Evolutionary conservation across 2,113 vertebrate species (phyloP).

Genomic region (Plecturocebus donacophilus): DNA sequence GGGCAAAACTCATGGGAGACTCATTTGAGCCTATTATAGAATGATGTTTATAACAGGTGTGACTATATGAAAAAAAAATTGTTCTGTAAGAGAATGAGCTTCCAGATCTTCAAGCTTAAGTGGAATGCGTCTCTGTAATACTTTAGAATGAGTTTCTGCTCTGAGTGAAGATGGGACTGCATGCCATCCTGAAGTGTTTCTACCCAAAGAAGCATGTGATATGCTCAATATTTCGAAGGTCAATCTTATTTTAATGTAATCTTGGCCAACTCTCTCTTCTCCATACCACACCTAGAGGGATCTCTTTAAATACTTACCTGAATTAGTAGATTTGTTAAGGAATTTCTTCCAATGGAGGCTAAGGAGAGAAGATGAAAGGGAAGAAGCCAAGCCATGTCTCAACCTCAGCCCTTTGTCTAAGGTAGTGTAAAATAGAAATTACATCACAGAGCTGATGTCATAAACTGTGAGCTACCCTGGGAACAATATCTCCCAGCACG

Average conservation of each 20-base stretch:
- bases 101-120: not conserved
- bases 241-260: not conserved
- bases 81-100: not conserved
- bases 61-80: not conserved
- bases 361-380: not conserved
- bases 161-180: not conserved
- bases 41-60: not conserved
- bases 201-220: not conserved
- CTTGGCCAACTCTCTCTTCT: not conserved
- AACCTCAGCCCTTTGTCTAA: not conserved
- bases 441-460: not conserved
- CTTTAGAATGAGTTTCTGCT: not conserved
- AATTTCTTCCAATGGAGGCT: constrained; percentile 24
- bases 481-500: not conserved
- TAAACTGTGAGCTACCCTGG: not conserved
- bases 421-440: not conserved
- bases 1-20: not conserved
- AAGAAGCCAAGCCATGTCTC: not conserved
- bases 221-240: not conserved
- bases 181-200: not conserved
- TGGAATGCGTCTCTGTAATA: not conserved
- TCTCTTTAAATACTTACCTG: not conserved
- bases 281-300: not conserved
- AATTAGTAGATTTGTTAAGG: constrained; percentile 1
- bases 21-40: not conserved